Evolutionary conservation across 2,113 vertebrate species (phyloP).

Genomic region (Dendropsophus ebraccatus): DNA sequence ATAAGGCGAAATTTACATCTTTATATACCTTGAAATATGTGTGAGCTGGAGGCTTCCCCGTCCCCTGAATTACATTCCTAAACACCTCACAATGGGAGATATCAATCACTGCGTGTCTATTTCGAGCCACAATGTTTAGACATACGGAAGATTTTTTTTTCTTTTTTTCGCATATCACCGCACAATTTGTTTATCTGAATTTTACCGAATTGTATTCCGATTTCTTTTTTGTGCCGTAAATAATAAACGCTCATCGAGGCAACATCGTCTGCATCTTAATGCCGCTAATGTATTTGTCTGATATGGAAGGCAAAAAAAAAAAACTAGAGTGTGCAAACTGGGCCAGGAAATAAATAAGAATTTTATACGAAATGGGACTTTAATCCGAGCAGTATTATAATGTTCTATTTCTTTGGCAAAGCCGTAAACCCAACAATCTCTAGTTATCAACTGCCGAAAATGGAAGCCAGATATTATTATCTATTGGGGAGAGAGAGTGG

Average conservation of each 20-base stretch:
- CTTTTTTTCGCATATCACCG: too few species aligned
- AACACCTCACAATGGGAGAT: constrained; percentile 65
- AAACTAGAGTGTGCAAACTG: neutral
- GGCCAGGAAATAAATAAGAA: neutral
- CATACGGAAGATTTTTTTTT: constrained; percentile 69
- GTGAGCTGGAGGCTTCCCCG: constrained; percentile 68
- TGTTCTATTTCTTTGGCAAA: constrained; percentile 4
- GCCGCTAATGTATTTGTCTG: neutral
- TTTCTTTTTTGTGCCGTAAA: neutral
- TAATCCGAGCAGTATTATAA: constrained; percentile 1
- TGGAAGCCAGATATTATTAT: constrained; percentile 43
- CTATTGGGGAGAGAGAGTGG: constrained; percentile 4
- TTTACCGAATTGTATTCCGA: neutral
- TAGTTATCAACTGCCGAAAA: constrained; percentile 19
- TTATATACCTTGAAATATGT: constrained; percentile 76
- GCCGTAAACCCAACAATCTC: neutral
- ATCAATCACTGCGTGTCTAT: constrained; percentile 76
- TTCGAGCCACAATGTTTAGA: constrained; percentile 73
- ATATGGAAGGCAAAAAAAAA: neutral
- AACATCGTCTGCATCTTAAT: neutral
- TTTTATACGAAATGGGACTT: neutral
- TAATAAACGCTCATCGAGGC: neutral
- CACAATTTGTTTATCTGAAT: constrained; percentile 9
- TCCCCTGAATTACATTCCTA: constrained; percentile 78
- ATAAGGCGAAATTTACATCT: constrained; percentile 77